Base-by-base conservation (phyloP, 30 jellyfish, hydroid and myxozoan genomes). In the Chironex yamaguchii region DNA sequence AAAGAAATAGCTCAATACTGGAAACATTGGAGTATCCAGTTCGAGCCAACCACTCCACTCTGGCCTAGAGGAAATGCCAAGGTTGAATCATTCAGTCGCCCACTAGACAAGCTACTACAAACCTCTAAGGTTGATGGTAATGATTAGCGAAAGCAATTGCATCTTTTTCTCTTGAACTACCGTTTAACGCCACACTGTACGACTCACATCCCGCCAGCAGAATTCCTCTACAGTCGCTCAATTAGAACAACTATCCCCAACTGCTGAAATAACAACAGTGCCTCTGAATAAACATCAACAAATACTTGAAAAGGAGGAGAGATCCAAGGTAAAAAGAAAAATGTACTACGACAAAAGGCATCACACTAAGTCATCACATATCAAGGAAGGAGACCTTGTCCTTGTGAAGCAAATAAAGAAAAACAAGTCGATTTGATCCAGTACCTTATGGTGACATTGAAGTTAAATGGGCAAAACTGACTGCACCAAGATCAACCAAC, bases 31-130 rank as follows among this genome's bases (percentile, higher is more conserved):
- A 66, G 82, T 28, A 29, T 26, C 58, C 3, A 68, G 20, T 29
- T 31, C 3, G 20, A 1, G 20, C 82, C 74, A 31, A 35, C 23
- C 36, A 34, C 69, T 14, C 82, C 27, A 22, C 36, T 35, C 12
- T 48, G 88, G 80, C 80, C 88, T 29, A 33, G 33, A 32, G 12
- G 80, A 28, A 75, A 75, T 52, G 88, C 58, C 26, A 62, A 75
- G 53, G 79, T 34, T 21, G 88, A 75, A 52, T 13, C 79, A n/a
- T 75, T 69, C 34, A 69, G 2, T 4, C 9, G 72, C 34, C 76
- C 83, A 34, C 27, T 69, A 1, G 6, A 34, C 33, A 69, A 69
- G 36, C 20, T 29, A 30, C 14, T 69, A 30, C 83, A 69, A 69
- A 69, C 76, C 9, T 20, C 26, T 4, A 20, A 29, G 6, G 27